Conservation (phyloP, 2,888 invertebrate species). For the Mythimna lalbum region DNA sequence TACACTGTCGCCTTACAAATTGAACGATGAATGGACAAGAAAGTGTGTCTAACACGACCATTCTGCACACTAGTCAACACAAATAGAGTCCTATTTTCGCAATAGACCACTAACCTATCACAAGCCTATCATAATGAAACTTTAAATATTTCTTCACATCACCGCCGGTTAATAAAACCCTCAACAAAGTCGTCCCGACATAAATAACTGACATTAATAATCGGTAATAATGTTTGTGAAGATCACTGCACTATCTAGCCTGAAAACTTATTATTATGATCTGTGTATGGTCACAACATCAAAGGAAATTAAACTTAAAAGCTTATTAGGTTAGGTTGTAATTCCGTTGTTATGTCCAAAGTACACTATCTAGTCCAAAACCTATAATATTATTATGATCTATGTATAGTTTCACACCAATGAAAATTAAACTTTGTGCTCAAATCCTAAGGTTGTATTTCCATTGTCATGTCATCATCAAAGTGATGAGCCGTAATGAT, state of each 20-base stretch:
- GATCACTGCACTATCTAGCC: conserved; percentile 41
- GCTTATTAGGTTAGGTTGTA: not conserved
- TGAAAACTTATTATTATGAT: conserved; percentile 15
- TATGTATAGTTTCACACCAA: conserved; percentile 1
- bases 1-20: conserved; percentile 5
- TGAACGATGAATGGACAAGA: conserved; percentile 6
- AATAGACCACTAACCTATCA: conserved; percentile 37
- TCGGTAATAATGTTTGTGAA: conserved; percentile 39
- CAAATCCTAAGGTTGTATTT: not conserved
- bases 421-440: conserved; percentile 10
- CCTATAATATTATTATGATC: conserved; percentile 17
- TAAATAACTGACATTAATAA: conserved; percentile 51
- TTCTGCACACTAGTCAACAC: not conserved
- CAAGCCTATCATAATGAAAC: conserved; percentile 40
- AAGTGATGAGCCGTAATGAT: conserved; percentile 58
- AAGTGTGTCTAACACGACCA: conserved; percentile 10
- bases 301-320: conserved; percentile 14
- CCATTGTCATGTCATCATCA: not conserved
- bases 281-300: conserved; percentile 4
- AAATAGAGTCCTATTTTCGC: conserved; percentile 40
- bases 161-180: conserved; percentile 42
- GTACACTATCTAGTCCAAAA: conserved; percentile 27
- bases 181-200: conserved; percentile 46
- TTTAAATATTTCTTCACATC: conserved; percentile 42
- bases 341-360: conserved; percentile 5